Conservation (phyloP, 2,797 vertebrate genomes). For the Clarias fuscus region DNA sequence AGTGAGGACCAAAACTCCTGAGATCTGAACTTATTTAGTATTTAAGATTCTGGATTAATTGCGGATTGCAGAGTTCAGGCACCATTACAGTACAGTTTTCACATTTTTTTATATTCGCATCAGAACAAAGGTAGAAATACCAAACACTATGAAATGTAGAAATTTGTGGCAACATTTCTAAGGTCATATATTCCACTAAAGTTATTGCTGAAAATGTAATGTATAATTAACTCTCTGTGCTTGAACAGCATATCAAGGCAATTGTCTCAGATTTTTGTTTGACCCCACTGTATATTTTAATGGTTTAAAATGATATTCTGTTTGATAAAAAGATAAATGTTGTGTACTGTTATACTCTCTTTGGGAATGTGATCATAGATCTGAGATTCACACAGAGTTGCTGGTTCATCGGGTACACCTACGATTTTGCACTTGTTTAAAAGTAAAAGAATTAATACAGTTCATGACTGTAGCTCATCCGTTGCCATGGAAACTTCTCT, state of each 20-base stretch:
- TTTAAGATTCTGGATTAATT: not conserved
- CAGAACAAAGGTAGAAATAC: not conserved
- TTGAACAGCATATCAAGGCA: not conserved
- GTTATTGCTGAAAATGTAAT: not conserved
- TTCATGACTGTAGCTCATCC: not conserved
- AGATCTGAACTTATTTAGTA: not conserved
- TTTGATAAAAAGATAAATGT: not conserved
- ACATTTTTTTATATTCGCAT: too few relatives aligned
- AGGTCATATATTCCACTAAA: not conserved
- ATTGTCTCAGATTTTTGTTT: not conserved
- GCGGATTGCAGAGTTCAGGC: too few relatives aligned
- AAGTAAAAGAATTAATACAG: not conserved
- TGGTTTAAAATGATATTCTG: not conserved
- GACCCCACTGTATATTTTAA: not conserved
- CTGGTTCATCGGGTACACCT: constrained; percentile 4
- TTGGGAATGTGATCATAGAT: not conserved
- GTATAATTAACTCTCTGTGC: not conserved
- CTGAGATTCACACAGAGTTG: not conserved
- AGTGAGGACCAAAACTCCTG: not conserved
- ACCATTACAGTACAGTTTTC: too few relatives aligned
- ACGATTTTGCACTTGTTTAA: not conserved
- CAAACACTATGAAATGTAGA: not conserved
- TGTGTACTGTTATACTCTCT: not conserved
- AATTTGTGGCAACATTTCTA: not conserved
- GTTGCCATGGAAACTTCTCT: not conserved